These are phyloP conservation scores for Trachemys scripta DNA, from an alignment of 2,113 vertebrate genomes.

Conservation along the genomic window DNA sequence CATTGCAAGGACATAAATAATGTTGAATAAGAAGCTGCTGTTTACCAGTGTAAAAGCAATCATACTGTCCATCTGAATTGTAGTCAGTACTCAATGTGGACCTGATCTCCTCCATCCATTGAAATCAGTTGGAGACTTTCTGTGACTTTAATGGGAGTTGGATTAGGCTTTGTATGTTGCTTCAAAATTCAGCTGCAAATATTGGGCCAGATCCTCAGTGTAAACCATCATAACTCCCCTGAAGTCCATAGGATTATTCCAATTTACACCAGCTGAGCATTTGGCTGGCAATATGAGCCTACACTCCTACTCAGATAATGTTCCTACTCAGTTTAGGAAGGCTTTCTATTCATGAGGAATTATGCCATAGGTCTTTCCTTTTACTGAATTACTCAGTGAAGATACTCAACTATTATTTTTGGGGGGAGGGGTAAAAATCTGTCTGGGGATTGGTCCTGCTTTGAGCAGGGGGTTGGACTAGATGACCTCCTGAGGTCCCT, in stretches of 20 bases:
- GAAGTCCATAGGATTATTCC: background rate
- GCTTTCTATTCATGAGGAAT: conserved; percentile 8
- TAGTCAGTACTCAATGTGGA: conserved; percentile 36
- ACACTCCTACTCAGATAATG: background rate
- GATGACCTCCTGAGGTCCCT: no score
- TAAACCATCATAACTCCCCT: background rate
- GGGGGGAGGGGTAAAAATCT: no score
- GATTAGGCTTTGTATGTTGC: conserved; percentile 31
- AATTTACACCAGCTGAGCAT: background rate
- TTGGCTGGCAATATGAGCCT: background rate
- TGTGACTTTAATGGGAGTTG: conserved; percentile 39
- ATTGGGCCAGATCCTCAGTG: background rate
- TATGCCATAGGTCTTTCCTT: conserved; percentile 10
- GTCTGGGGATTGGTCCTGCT: no score
- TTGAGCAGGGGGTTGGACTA: no score
- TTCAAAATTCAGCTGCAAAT: conserved; percentile 52
- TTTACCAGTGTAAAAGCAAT: conserved; percentile 68
- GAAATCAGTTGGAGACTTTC: conserved; percentile 38
- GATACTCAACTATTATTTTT: background rate
- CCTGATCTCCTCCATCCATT: conserved; percentile 16
- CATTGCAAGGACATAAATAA: conserved; percentile 69
- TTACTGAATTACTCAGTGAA: background rate
- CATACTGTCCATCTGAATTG: conserved; percentile 61
- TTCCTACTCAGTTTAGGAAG: background rate
- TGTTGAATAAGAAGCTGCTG: conserved; percentile 63